These are phyloP conservation scores for Phyllostomus hastatus DNA, from an alignment of 2,113 vertebrate species.

Conservation along the genomic window DNA sequence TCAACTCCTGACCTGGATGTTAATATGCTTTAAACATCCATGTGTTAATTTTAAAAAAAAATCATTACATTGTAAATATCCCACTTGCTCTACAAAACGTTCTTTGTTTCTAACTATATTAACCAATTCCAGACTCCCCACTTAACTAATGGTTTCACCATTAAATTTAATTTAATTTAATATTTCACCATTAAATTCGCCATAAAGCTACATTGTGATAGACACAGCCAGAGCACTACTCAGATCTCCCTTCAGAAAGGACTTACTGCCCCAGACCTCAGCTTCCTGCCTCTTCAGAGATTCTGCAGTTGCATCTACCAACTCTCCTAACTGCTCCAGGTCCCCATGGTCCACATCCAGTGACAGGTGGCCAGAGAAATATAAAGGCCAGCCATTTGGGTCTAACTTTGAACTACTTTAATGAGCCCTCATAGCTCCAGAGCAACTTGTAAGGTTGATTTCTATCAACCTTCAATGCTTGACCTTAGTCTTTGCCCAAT, in stretches of 20 bases:
- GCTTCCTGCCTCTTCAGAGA: too few species aligned
- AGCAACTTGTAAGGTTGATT: background rate
- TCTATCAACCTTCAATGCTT: background rate
- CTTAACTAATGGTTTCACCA: background rate
- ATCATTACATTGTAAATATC: background rate
- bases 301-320: rapidly evolving
- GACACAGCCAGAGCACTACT: background rate
- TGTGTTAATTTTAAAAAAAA: background rate
- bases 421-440: background rate
- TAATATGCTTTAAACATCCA: background rate
- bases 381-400: background rate
- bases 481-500: background rate
- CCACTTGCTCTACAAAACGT: background rate
- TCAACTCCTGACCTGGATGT: background rate
- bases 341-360: rapidly evolving
- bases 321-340: too few species aligned
- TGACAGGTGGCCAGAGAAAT: background rate
- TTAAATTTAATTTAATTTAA: too few species aligned
- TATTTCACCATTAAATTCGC: background rate
- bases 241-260: background rate
- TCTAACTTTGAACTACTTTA: background rate
- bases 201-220: background rate
- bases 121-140: background rate
- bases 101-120: background rate
- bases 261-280: background rate